Evolutionary conservation across 2,113 vertebrate species (phyloP), one percentile per base, ranked within the genome.

Genomic region (Chloroceryle aenea): DNA sequence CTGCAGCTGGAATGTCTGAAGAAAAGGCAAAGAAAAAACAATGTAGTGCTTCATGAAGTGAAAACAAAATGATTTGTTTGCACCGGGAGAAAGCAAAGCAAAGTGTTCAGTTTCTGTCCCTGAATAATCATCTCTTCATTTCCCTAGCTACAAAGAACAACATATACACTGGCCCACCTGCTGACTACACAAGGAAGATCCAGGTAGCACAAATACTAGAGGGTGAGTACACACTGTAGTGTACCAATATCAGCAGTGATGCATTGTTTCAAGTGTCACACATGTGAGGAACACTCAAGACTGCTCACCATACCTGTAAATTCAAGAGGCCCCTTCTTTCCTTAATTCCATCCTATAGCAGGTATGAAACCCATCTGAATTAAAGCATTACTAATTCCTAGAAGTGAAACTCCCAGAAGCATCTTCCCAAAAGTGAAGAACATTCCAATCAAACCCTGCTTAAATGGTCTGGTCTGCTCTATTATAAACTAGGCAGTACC

Each of bases 1-100:
- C 99, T 99, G 99, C 98, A 99, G 99, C 99, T 99, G 99, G 98
- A 99, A 99, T 93, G 99, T 99, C 99, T 99, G 89, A 72, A 76
- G 68, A 91, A 87, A 96, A 48, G 56, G 19, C 48, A 91, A 52
- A 68, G 42, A 55, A 29, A 85, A 76, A 88, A 77, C 27, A 87
- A 53, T 52, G 20, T n/a, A 12, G 75, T 29, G 32, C 3, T 26
- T 66, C 17, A 71, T 50, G 36, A 85, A 90, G 22, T 50, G 61
- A 30, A 13, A 78, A 85, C 29, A 13, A 69, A 88, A 15, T 27
- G 10, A 63, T 63, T 66, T 74, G 26, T 56, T 25, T 64, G 53
- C 43, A 68, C 45, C 36, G 30, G 59, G 23, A 81, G 38, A 87
- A 87, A 32, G 20, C 47, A 89, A 87, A 32, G 23, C 42, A 89